phyloP scores from a whole-genome alignment of 2,888 invertebrate genomes.

The Calameuta idolon region DNA sequence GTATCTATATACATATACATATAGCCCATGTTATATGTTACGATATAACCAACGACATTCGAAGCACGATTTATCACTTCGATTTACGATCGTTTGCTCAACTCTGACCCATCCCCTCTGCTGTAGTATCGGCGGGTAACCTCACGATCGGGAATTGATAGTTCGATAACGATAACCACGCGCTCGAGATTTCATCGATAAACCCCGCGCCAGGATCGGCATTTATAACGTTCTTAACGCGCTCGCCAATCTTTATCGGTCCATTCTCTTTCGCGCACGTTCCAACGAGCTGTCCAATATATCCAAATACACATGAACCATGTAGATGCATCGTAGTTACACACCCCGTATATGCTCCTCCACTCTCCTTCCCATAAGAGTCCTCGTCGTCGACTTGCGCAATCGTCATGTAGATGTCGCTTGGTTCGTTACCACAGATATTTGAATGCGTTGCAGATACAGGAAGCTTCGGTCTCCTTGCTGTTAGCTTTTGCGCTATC shows the following conservation, averaged over 20 bases:
- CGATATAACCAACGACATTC: background rate
- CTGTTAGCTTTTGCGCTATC: background rate
- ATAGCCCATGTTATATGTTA: background rate
- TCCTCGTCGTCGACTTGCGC: background rate
- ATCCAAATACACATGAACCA: background rate
- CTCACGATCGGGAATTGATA: slow-evolving; percentile 11
- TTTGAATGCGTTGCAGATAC: background rate
- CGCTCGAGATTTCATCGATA: slow-evolving; percentile 4
- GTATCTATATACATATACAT: background rate
- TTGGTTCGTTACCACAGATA: background rate
- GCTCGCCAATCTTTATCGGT: slow-evolving; percentile 9
- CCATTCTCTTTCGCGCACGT: background rate
- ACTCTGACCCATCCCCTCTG: slow-evolving; percentile 7
- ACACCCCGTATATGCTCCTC: background rate
- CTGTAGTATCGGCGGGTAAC: slow-evolving; percentile 10
- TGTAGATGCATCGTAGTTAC: background rate
- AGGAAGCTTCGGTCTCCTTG: background rate
- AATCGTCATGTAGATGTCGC: background rate
- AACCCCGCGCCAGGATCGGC: background rate
- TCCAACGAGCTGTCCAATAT: background rate
- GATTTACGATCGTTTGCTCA: slow-evolving; percentile 9
- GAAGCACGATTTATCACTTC: background rate
- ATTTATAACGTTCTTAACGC: slow-evolving; percentile 17
- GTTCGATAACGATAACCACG: slow-evolving; percentile 4
- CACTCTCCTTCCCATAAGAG: background rate